Percentiles rank a stretch among this genome's conserved stretches.
Conservation (phyloP, 2,113 vertebrate genomes). For the Coptodon rendalli region DNA sequence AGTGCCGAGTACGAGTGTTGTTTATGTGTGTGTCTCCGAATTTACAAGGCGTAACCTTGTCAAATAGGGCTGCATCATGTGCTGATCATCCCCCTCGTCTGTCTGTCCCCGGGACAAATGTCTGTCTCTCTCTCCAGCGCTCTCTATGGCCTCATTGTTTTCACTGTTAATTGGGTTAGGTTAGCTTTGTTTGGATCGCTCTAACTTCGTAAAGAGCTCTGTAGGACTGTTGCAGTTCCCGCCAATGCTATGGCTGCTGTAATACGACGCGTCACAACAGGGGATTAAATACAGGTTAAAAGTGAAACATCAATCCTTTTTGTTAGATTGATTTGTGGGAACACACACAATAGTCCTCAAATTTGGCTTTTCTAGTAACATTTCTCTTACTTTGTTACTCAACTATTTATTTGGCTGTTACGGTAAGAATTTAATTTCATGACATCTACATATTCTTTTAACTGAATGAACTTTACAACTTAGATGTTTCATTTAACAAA, state of each 20-base stretch:
- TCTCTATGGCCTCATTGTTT: conserved; percentile 44
- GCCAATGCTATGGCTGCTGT: not conserved
- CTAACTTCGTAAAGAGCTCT: not conserved
- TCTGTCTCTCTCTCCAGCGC: not conserved
- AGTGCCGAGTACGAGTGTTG: not conserved
- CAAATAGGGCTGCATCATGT: conserved; percentile 57
- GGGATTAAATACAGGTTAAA: not conserved
- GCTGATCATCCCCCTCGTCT: conserved; percentile 49
- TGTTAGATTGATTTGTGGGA: not conserved
- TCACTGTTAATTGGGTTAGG: conserved; percentile 13
- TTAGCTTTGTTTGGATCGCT: not conserved
- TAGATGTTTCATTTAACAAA: not conserved
- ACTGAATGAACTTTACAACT: not conserved
- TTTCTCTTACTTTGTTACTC: not conserved
- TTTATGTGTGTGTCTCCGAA: not conserved
- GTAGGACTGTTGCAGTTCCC: not conserved
- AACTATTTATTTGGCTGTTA: not conserved
- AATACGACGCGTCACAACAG: not conserved
- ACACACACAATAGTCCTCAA: not conserved
- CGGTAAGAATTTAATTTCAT: not conserved
- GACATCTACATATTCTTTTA: not conserved
- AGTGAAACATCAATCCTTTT: not conserved
- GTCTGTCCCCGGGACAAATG: conserved; percentile 26
- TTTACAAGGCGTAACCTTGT: conserved; percentile 43
- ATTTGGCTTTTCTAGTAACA: not conserved